Base-by-base conservation (phyloP, 2,113 vertebrate species). In the Anoura caudifer region DNA sequence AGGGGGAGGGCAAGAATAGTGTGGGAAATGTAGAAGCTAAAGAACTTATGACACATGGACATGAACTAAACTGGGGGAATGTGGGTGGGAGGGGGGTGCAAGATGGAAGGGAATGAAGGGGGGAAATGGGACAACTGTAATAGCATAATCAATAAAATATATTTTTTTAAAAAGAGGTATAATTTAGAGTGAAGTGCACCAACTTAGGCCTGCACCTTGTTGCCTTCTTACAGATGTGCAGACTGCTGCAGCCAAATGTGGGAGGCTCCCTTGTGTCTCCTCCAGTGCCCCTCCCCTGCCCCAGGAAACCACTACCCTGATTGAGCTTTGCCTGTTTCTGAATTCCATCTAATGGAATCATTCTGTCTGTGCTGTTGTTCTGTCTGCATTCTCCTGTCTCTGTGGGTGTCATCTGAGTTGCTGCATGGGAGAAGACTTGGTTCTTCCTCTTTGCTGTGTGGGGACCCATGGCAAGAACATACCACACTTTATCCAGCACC, bases 371-470 rank as follows among this genome's bases (percentile, higher is more conserved):
- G 7, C 36, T 67, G 3, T 10, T 56, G 19, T 22, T 41, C 33
- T 4, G 3, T 90, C 73, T 70, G 43, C 24, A 84, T 54, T 24
- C 28, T 54, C 28, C 75, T 24, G 45, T n/a, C 43, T 20, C 7
- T 1, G 36, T 0, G 33, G 50, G 17, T 11, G 2, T 2, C 22
- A 19, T 7, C 50, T 43, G 2, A 11, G 12, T n/a, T 19, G 10
- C 5, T 28, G 26, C 56, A 4, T 0, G 31, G 3, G 36, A 43
- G 16, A 91, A 41, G 28, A 28, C 31, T 20, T 28, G 11, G 2
- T 4, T 83, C 75, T 28, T 83, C 72, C 47, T 14, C 15, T 38
- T 52, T 38, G 28, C 63, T 47, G 16, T 7, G 4, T 43, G 17
- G 22, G 41, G 24, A 24, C 59, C 28, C 36, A 1, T 5, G 4